These are phyloP conservation scores for Eupithecia subfuscata DNA, from an alignment of 2,888 invertebrate genomes.

Conservation along the genomic window DNA sequence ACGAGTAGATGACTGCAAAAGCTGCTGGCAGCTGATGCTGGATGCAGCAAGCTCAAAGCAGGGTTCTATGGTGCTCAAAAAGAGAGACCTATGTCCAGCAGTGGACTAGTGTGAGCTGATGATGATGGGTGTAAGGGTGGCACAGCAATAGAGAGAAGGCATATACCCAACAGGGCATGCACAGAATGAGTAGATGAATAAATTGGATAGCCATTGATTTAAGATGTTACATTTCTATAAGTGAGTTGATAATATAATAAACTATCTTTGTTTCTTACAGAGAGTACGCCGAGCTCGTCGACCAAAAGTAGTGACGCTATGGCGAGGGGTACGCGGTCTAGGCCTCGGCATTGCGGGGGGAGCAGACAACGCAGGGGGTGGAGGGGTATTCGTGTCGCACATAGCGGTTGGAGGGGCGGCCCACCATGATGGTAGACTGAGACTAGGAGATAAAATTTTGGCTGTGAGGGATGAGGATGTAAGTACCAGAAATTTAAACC, in stretches of 20 bases:
- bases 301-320: constrained; percentile 75
- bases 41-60: too few species aligned
- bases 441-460: constrained; percentile 80
- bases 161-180: too few species aligned
- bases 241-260: neutral
- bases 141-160: too few species aligned
- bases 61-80: too few species aligned
- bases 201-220: too few species aligned
- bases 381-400: constrained; percentile 79
- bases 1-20: too few species aligned
- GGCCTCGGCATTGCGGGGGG: constrained; percentile 81
- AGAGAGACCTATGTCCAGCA: too few species aligned
- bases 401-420: constrained; percentile 80
- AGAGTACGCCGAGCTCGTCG: constrained; percentile 75
- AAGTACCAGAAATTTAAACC: constrained; percentile 44
- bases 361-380: constrained; percentile 79
- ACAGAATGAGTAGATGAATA: too few species aligned
- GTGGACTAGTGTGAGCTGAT: too few species aligned
- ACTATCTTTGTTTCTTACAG: constrained; percentile 53
- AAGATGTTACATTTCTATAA: too few species aligned
- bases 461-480: constrained; percentile 80
- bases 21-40: too few species aligned
- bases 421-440: constrained; percentile 77
- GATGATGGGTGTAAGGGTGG: too few species aligned
- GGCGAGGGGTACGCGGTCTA: constrained; percentile 76